These are phyloP conservation scores for Habropoda laboriosa DNA, from an alignment of 1,140 invertebrate species.

Conservation along the genomic window DNA sequence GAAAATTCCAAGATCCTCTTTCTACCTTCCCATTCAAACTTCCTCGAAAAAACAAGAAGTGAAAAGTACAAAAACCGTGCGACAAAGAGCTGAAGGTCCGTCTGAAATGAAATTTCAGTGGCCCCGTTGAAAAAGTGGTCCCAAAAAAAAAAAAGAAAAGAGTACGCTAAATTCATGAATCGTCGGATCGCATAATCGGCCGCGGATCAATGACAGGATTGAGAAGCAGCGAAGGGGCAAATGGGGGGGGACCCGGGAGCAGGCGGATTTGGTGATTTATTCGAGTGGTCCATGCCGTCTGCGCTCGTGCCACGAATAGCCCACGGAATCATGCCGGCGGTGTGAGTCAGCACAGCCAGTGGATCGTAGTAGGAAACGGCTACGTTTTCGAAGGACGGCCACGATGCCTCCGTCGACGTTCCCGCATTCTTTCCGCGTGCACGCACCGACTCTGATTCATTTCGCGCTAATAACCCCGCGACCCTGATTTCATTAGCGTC, in stretches of 20 bases:
- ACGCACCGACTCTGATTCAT: slow-evolving; percentile 63
- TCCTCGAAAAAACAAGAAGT: background rate
- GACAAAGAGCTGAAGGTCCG: background rate
- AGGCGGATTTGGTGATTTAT: slow-evolving; percentile 49
- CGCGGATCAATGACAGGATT: slow-evolving; percentile 6
- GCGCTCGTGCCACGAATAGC: slow-evolving; percentile 67
- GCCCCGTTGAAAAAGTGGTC: too few relatives aligned
- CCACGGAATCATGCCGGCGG: slow-evolving; percentile 63
- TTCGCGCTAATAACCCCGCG: slow-evolving; percentile 68
- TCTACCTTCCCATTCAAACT: background rate
- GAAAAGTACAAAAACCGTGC: background rate
- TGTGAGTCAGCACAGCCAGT: slow-evolving; percentile 66
- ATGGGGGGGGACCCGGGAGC: background rate
- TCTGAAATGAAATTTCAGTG: background rate
- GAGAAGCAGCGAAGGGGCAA: slow-evolving; percentile 1
- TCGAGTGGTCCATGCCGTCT: slow-evolving; percentile 58
- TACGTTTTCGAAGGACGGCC: slow-evolving; percentile 68
- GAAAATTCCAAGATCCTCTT: too few relatives aligned
- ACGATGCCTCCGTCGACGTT: slow-evolving; percentile 35
- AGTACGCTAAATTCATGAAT: background rate
- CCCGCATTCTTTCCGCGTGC: slow-evolving; percentile 48
- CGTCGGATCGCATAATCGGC: background rate
- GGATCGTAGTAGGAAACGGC: slow-evolving; percentile 66
- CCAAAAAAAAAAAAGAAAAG: background rate
- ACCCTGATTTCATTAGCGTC: slow-evolving; percentile 54